Base-by-base conservation (phyloP, 1,140 invertebrate species). In the Caenorhabditis remanei region DNA sequence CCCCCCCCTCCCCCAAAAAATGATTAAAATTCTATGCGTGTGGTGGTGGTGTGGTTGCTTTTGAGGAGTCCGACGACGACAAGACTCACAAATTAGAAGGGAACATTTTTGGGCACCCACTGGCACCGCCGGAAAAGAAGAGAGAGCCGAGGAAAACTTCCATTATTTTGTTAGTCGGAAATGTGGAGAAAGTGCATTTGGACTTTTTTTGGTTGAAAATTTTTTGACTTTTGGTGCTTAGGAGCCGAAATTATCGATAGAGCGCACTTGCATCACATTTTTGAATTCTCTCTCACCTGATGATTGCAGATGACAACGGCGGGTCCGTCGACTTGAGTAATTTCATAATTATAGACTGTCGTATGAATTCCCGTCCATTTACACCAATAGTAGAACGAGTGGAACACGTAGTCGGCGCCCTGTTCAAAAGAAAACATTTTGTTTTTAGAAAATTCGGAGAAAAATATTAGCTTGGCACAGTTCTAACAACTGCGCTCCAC, bases 11-110 rank as follows among this genome's bases (percentile, higher is more conserved):
- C 14, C 1, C 9, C 41, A n/a, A 71, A 40, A 53, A 79, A 79
- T 79, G 71, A 79, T 79, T 79, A 79, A 79, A 79, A 79, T 79
- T 79, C 71, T 79, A 53, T 79, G 71, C 46, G 43, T n/a, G n/a
- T n/a, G 71, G 9, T 9, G 50, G 50, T 16, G 50, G 56, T n/a
- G n/a, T 8, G 41, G 24, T 32, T 2, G 32, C 32, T 32, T 32
- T 32, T 32, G 32, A 32, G 32, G n/a, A 79, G 71, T 79, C 71
- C 13, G 19, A 3, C 11, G 43, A n/a, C 67, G 32, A 40, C 21
- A 63, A 71, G 19, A 79, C 9, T 21, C 21, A 11, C 43, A 48
- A 48, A 46, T 46, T 14, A 40, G 19, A 53, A 79, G 7, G 16
- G 46, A 79, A 40, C 21, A 79, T 46, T 13, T 53, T 46, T 24